Evolutionary conservation across 1,140 invertebrate species (phyloP), one percentile per base, ranked within the genome.

Genomic region (Caenorhabditis elegans): DNA sequence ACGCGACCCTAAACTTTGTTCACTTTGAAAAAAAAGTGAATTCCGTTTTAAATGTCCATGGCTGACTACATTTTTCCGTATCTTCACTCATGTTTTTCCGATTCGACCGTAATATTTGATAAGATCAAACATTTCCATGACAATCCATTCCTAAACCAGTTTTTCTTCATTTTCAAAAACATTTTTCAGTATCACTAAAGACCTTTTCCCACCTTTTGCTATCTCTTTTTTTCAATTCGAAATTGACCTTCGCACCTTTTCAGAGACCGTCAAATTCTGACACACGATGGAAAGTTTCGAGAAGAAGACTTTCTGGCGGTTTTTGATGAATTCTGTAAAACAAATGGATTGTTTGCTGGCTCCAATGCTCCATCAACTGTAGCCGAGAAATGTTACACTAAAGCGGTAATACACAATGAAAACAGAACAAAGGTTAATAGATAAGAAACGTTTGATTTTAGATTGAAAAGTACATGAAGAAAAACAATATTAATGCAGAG

Each of bases 61-160:
- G 39, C 39, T 43, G 39, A 43, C 15, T 43, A 8, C 39, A 43
- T 43, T 43, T 43, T 15, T 43, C 15, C 39, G 39, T 15, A 8
- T 43, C 15, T 5, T 43, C 5, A 5, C 39, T 34, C 22, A 65
- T 34, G 17, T 65, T 65, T 65, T 34, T 17, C n/a, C 34, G 6
- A n/a, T n/a, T 4, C 55, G 55, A 65, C 24, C 28, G 28, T n/a
- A 17, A 11, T 70, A 13, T 70, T 39, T 70, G 60, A 70, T 39
- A 70, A 70, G 60, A 70, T 70, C 60, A 70, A 43, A 43, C 60
- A 70, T 70, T 70, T 70, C 60, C 60, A 43, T 70, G 60, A 70
- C 34, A 70, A 34, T 39, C 15, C 22, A 1, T 70, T 2, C 26
- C 39, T 8, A 70, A 70, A 70, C 60, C 31, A 70, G 60, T 70